phyloP scores from a whole-genome alignment of 2,797 vertebrate genomes.

The Mormyrops boulengeri region DNA sequence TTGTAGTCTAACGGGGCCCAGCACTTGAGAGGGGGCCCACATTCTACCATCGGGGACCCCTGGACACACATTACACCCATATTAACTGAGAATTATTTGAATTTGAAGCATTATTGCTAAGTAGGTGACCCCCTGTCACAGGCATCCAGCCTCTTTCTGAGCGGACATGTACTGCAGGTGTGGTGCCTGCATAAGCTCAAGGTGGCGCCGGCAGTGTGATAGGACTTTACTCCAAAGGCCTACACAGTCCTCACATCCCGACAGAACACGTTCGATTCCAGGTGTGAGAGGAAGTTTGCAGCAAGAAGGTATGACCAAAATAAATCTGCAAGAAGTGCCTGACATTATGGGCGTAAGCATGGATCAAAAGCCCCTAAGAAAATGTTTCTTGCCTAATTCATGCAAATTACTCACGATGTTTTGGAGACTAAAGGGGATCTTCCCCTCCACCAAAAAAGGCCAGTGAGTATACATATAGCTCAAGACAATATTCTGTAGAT shows the following conservation, averaged over 20 bases:
- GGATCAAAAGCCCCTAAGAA: not conserved
- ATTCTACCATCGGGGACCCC: not conserved
- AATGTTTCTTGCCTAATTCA: not conserved
- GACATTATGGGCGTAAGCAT: not conserved
- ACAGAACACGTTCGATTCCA: no score
- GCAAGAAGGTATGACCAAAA: not conserved
- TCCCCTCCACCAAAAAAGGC: not conserved
- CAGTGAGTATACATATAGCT: not conserved
- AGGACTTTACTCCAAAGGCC: not conserved
- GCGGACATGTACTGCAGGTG: not conserved
- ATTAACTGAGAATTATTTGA: not conserved
- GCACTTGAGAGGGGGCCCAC: not conserved
- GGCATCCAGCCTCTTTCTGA: not conserved
- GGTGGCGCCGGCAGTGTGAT: not conserved
- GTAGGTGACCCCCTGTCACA: not conserved
- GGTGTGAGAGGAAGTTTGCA: not conserved
- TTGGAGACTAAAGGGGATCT: not conserved
- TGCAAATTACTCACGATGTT: not conserved
- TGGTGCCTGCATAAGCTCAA: not conserved
- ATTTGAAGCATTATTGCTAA: not conserved
- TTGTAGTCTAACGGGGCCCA: not conserved
- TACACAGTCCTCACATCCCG: not conserved
- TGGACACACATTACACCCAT: not conserved
- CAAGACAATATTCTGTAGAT: not conserved
- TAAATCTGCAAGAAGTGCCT: not conserved